phyloP scores from a whole-genome alignment of 2,888 invertebrate species.

The Germaria angustata region DNA sequence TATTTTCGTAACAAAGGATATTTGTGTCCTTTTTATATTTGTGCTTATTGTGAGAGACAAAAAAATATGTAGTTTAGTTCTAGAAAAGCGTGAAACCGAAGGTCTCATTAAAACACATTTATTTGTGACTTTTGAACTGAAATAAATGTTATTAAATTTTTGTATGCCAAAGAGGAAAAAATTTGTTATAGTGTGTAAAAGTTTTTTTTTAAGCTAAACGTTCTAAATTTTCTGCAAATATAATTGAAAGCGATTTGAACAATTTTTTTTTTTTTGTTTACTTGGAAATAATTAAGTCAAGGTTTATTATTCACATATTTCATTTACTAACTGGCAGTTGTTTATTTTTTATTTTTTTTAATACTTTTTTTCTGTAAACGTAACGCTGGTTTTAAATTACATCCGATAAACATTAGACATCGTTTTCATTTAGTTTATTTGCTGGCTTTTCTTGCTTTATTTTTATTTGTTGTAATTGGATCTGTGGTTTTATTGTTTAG shows the following conservation, averaged over 20 bases:
- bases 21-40: no score
- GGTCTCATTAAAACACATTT: no score
- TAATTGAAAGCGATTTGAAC: background rate
- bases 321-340: constrained; percentile 45
- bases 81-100: no score
- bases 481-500: constrained; percentile 44
- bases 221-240: background rate
- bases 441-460: constrained; percentile 25
- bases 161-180: background rate
- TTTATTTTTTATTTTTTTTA: background rate
- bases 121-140: no score
- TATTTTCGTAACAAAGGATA: no score
- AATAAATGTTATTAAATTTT: no score
- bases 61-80: no score
- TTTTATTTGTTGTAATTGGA: constrained; percentile 45
- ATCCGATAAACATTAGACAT: constrained; percentile 47
- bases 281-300: constrained; percentile 68
- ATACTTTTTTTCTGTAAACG: constrained; percentile 22
- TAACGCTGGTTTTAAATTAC: constrained; percentile 64
- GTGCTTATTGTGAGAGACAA: no score
- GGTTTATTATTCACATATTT: constrained; percentile 63
- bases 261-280: constrained; percentile 12
- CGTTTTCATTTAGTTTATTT: constrained; percentile 24
- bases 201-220: background rate
- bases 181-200: background rate